A percentile compares a stretch with the other conserved stretches of the same genome.
Evolutionary conservation across 1,140 invertebrate genomes (phyloP).

Genomic region (Achatina immaculata): DNA sequence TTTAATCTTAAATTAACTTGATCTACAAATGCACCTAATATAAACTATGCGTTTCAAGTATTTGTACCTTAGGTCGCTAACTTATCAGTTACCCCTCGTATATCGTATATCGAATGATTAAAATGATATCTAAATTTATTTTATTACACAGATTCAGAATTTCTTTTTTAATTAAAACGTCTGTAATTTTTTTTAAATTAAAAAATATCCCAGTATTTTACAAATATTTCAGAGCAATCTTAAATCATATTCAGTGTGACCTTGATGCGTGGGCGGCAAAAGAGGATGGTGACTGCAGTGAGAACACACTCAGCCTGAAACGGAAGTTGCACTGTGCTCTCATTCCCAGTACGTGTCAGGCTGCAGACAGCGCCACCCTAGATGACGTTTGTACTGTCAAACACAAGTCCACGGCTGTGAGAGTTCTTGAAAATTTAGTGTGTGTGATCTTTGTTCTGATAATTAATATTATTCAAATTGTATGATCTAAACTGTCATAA

Average conservation of each 20-base stretch:
- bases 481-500: too few species aligned
- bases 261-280: conserved; percentile 11
- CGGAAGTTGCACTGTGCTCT: conserved; percentile 17
- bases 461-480: too few species aligned
- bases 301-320: background rate
- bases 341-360: background rate
- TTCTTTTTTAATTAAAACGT: too few species aligned
- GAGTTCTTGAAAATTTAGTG: background rate
- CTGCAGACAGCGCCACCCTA: background rate
- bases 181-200: too few species aligned
- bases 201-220: background rate
- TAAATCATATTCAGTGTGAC: conserved; percentile 22
- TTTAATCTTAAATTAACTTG: too few species aligned
- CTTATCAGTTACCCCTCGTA: too few species aligned
- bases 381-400: background rate
- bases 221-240: background rate
- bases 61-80: too few species aligned
- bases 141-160: too few species aligned
- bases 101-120: too few species aligned
- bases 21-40: too few species aligned
- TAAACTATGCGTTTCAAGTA: too few species aligned
- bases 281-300: background rate
- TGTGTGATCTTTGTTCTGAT: background rate
- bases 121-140: too few species aligned
- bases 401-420: background rate